Evolutionary conservation across 2,888 invertebrate species (phyloP), one percentile per base, ranked within the genome.

Genomic region (Lasioglossum morio): DNA sequence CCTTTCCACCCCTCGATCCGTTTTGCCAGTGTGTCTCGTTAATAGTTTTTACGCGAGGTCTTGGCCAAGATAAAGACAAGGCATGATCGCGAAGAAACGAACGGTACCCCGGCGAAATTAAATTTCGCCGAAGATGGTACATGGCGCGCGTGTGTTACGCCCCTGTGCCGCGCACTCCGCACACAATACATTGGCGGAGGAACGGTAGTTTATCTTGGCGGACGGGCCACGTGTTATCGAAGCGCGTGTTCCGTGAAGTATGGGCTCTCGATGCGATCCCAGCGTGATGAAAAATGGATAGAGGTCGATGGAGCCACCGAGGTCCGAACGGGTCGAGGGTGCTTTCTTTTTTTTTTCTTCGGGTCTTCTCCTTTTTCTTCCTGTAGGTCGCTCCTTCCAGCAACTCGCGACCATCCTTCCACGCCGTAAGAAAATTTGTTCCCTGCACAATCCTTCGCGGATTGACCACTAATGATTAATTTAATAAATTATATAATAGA

Each of bases 11-110:
- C 8, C 72, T 46, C 46, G 30, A 43, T 27, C n/a, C n/a, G 2
- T n/a, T 43, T n/a, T 46, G n/a, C 60, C 19, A 8, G 75, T 48
- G 79, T 80, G 83, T 80, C 74, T 75, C 81, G 48, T 80, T 86
- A 86, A 86, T 86, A 84, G 85, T 75, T 84, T 75, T 53, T 53
- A 46, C 70, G 57, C 77, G 60, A 48, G 43, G 40, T 16, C 63
- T 27, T 27, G 48, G 66, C 72, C 37, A 40, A 84, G 84, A 84
- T 80, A 85, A 60, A 84, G 85, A 77, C 77, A 75, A 82, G 85
- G 46, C 85, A 83, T 48, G 85, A 79, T 76, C 77, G 85, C 73
- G 84, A 73, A 43, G 73, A 60, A 83, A 83, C 57, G 75, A 74
- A 78, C 46, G 46, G 19, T 14, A 60, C n/a, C 27, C 43, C 63